Evolutionary conservation across 2,888 invertebrate genomes (phyloP).

Genomic region (Malacosoma neustria): DNA sequence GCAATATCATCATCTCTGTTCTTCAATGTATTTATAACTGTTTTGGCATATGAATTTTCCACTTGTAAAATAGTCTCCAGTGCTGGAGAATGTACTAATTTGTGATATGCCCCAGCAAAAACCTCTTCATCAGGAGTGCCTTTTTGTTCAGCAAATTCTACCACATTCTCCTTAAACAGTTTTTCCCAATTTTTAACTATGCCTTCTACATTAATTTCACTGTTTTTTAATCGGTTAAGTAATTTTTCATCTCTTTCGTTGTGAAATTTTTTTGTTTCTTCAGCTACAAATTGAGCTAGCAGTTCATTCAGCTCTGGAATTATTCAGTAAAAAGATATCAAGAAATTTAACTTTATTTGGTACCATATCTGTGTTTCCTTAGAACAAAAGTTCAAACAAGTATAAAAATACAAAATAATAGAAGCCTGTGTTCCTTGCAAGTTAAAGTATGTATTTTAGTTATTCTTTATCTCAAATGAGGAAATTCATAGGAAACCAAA

Average conservation of each 20-base stretch:
- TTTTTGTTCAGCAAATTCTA: constrained; percentile 87
- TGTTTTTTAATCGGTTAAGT: constrained; percentile 76
- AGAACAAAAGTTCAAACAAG: no score
- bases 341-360: no score
- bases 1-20: constrained; percentile 83
- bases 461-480: no score
- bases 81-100: constrained; percentile 87
- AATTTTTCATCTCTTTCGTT: constrained; percentile 78
- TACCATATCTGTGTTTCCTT: no score
- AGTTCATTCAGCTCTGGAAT: constrained; percentile 73
- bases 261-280: constrained; percentile 79
- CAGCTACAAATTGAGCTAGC: constrained; percentile 77
- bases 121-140: constrained; percentile 88
- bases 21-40: constrained; percentile 82
- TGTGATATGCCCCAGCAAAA: constrained; percentile 90
- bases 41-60: constrained; percentile 90
- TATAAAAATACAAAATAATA: no score
- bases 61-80: constrained; percentile 91
- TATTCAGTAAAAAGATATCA: no score
- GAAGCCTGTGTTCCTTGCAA: no score
- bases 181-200: constrained; percentile 87
- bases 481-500: no score
- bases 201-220: constrained; percentile 81
- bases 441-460: no score
- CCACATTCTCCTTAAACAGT: constrained; percentile 85